Evolutionary conservation across 2,888 invertebrate genomes (phyloP), one percentile per base, ranked within the genome.

Genomic region (Drosophila cracens): DNA sequence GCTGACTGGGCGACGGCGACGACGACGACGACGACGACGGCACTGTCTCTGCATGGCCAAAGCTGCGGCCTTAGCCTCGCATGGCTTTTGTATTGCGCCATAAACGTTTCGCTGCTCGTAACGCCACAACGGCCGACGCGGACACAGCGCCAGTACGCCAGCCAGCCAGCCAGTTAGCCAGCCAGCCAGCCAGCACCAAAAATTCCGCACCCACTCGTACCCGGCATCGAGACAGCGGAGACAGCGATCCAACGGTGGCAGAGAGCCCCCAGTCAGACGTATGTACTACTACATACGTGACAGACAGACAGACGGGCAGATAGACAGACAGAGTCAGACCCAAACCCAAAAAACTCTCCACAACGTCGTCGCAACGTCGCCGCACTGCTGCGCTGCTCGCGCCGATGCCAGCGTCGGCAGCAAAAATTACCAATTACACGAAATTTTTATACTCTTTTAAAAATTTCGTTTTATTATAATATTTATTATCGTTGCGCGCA

Each of bases 51-150:
- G 84, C 89, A 81, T 83, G 76, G 80, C 82, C 85, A 86, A 84
- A 83, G 83, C 83, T 74, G 82, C 74, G 68, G 73, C 79, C 79
- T 79, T 82, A 84, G 82, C 71, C 90, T 90, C 92, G 92, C 92
- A 92, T 91, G 93, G 93, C 92, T 93, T 93, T 92, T 93, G 93
- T 92, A 93, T 93, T 92, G 92, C 91, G 92, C 92, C 93, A 93
- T 93, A 93, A 93, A 93, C 93, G 93, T 92, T 92, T 91, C 91
- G 93, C 93, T 93, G 92, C 92, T 93, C 93, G 92, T 93, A 93
- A 93, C 93, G 93, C 93, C 92, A 86, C 85, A 93, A 93, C 93
- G 93, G 92, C 92, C 92, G 92, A 92, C 91, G 92, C 87, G 90
- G 87, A 89, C 85, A 84, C 79, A 79, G 82, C 79, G 79, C 79